Evolutionary conservation across 1,140 invertebrate species (phyloP).

Genomic region (Diorhabda elongata): DNA sequence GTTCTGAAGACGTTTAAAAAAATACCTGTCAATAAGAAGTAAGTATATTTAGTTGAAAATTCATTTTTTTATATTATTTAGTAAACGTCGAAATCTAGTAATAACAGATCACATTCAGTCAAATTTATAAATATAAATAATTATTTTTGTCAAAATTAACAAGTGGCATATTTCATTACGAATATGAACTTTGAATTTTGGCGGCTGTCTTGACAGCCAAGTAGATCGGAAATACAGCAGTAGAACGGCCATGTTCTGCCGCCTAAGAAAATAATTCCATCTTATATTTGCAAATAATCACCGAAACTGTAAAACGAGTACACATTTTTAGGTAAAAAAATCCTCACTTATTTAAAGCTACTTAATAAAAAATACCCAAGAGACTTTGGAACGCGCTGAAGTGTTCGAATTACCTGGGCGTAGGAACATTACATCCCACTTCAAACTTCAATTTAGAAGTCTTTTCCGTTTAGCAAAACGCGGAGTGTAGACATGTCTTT

Average conservation of each 20-base stretch:
- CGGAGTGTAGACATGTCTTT: constrained; percentile 70
- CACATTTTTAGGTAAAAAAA: not conserved
- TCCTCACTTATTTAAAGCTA: not conserved
- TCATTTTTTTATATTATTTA: too few relatives aligned
- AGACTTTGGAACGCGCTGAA: not conserved
- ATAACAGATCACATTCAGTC: not conserved
- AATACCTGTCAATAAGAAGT: too few relatives aligned
- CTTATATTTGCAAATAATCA: not conserved
- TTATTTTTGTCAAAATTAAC: constrained; percentile 20
- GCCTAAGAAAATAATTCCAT: constrained; percentile 14
- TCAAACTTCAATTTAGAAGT: constrained; percentile 41
- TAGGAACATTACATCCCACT: constrained; percentile 42
- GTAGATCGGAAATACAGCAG: constrained; percentile 15
- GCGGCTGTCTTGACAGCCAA: constrained; percentile 17
- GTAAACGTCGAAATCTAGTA: not conserved
- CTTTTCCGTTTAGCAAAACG: constrained; percentile 67
- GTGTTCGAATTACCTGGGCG: constrained; percentile 23
- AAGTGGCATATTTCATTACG: constrained; percentile 14
- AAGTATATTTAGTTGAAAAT: too few relatives aligned
- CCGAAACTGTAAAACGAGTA: not conserved
- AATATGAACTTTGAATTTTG: constrained; percentile 17
- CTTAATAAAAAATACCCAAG: not conserved
- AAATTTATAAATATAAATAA: constrained; percentile 1
- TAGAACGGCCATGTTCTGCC: constrained; percentile 16
- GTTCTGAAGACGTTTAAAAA: too few relatives aligned